These are phyloP conservation scores for Carlito syrichta DNA, from an alignment of 2,113 vertebrate genomes.

Conservation along the genomic window DNA sequence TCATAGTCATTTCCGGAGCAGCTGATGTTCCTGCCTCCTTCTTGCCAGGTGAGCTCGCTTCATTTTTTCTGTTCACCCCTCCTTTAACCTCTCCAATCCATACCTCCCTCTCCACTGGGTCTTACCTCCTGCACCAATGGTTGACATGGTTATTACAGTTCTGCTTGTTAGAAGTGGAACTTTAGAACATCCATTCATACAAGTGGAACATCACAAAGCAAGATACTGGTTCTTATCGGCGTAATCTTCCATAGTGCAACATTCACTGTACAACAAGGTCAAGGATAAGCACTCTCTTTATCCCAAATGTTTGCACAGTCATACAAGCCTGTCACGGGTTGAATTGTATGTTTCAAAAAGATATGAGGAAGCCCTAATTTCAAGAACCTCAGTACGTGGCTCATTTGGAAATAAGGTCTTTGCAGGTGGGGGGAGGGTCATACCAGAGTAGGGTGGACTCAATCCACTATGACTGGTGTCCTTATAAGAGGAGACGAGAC, in stretches of 20 bases:
- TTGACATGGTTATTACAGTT: not conserved
- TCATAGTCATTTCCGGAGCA: not conserved
- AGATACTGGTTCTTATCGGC: not conserved
- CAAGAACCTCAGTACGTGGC: not conserved
- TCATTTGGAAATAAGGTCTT: not conserved
- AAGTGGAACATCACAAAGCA: not conserved
- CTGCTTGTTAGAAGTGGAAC: not conserved
- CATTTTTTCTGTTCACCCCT: not conserved
- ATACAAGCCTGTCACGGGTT: not conserved
- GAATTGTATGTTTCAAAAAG: not conserved
- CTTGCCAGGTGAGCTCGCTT: not conserved
- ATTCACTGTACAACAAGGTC: not conserved
- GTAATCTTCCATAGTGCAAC: not conserved
- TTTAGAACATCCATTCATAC: not conserved
- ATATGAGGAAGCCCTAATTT: not conserved
- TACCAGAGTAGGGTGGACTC: not conserved
- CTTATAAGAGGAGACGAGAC: not conserved
- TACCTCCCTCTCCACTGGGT: rapidly evolving
- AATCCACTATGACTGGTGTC: not conserved
- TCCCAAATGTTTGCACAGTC: not conserved
- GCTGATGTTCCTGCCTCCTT: not conserved
- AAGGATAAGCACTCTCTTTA: not conserved
- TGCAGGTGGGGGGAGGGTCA: not conserved
- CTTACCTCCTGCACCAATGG: rapidly evolving
- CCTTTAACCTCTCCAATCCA: rapidly evolving